Conservation (phyloP, 2,113 vertebrate genomes). For the Amazona guildingii region DNA sequence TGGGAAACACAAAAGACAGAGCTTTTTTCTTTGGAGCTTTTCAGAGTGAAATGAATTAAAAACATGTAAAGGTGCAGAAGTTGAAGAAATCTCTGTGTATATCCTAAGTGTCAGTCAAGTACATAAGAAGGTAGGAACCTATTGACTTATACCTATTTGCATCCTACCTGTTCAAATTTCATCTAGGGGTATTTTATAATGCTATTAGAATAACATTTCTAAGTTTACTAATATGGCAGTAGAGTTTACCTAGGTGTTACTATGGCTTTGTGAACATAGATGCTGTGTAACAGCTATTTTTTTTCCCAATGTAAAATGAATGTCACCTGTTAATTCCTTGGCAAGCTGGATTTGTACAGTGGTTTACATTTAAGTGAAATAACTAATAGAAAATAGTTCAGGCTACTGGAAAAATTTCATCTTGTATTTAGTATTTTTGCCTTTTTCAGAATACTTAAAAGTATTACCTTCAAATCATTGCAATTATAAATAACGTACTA, state of each 20-base stretch:
- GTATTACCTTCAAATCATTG: background rate
- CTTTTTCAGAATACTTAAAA: background rate
- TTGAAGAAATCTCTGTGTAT: background rate
- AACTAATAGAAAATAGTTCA: constrained; percentile 16
- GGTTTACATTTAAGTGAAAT: constrained; percentile 37
- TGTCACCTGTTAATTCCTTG: constrained; percentile 26
- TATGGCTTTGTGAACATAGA: constrained; percentile 32
- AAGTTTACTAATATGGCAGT: background rate
- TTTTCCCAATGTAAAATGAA: background rate
- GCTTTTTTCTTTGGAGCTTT: background rate
- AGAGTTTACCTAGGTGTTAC: background rate
- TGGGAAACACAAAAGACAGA: background rate
- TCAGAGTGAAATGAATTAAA: background rate
- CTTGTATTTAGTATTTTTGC: background rate
- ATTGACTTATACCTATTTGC: background rate
- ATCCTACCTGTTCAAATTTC: background rate
- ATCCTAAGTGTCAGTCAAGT: background rate
- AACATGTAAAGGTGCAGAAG: background rate
- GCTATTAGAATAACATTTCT: background rate
- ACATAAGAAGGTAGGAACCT: background rate
- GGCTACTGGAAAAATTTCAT: background rate
- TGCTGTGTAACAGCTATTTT: background rate
- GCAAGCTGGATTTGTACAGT: background rate
- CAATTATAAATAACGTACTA: background rate
- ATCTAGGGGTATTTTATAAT: background rate